A percentile compares a stretch with the other conserved stretches of the same genome.
phyloP scores from a whole-genome alignment of 2,888 invertebrate genomes.

The Phaonia tiefii region DNA sequence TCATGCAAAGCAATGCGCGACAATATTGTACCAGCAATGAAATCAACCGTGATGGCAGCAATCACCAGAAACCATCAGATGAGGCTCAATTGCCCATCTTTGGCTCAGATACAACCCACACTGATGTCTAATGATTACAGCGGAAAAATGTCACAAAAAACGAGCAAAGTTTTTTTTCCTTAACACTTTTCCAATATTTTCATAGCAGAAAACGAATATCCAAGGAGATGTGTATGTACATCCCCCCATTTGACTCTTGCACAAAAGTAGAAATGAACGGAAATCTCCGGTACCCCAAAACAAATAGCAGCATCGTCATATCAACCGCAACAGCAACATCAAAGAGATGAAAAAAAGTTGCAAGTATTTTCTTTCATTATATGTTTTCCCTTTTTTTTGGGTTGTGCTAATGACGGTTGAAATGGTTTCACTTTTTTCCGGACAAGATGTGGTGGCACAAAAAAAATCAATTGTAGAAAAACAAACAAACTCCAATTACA shows the following conservation, averaged over 20 bases:
- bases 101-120: not conserved
- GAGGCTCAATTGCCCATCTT: not conserved
- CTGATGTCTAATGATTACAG: slow-evolving; percentile 37
- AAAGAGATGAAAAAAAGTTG: slow-evolving; percentile 15
- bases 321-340: slow-evolving; percentile 60
- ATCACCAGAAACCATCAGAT: not conserved
- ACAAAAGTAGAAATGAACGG: not conserved
- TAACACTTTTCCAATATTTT: not conserved
- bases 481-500: slow-evolving; percentile 51
- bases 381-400: not conserved
- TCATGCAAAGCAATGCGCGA: not conserved
- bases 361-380: not conserved
- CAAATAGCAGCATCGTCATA: slow-evolving; percentile 37
- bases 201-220: not conserved
- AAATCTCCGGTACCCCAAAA: not conserved
- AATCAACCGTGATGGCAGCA: not conserved
- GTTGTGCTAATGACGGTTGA: slow-evolving; percentile 14
- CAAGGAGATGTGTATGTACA: not conserved
- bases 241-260: not conserved
- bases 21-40: not conserved
- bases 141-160: slow-evolving; percentile 3
- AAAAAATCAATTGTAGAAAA: slow-evolving; percentile 41
- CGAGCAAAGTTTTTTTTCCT: not conserved
- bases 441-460: not conserved
- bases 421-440: slow-evolving; percentile 26